Evolutionary conservation across 1,140 invertebrate species (phyloP), one percentile per base, ranked within the genome.

Genomic region (Drosophila melanica): DNA sequence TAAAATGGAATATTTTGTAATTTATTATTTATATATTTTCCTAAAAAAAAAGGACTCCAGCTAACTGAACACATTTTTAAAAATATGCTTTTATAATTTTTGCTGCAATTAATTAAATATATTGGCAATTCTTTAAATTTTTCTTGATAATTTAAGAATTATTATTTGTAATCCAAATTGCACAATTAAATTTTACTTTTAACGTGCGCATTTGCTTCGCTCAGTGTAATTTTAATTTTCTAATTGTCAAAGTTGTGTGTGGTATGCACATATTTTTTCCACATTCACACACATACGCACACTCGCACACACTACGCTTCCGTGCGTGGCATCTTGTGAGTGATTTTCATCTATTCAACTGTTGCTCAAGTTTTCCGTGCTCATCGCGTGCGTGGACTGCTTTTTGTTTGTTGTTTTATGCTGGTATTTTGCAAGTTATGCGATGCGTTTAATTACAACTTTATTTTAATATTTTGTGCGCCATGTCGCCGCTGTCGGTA

Each of bases 391-490:
- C 50, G 14, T 78, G 62, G 4, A 30, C n/a, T n/a, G n/a, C n/a
- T n/a, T n/a, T 20, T 20, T 20, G 45, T 14, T 44, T 16, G 41
- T 27, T n/a, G 78, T 41, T 66, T 68, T 63, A 20, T 37, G 60
- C 11, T 53, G 35, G 64, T 27, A 50, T 57, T 69, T 60, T 44
- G 42, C 66, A 69, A 74, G 71, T 68, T 69, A 69, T 63, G 70
- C 70, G 60, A 81, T 81, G 79, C 82, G 75, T 87, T 87, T 87
- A 87, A 87, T 89, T 87, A 87, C 84, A 82, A 89, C 82, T 87
- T 87, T 87, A 87, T 87, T 87, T 82, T 79, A 82, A 89, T 87
- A 89, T 87, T 82, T 79, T 87, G 62, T 66, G 84, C 79, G 64
- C 47, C 57, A 66, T 86, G 82, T 78, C 65, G 65, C 55, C 20